Conservation (phyloP, 2,113 vertebrate species). For the Sterrhoptilus dennistouni region DNA sequence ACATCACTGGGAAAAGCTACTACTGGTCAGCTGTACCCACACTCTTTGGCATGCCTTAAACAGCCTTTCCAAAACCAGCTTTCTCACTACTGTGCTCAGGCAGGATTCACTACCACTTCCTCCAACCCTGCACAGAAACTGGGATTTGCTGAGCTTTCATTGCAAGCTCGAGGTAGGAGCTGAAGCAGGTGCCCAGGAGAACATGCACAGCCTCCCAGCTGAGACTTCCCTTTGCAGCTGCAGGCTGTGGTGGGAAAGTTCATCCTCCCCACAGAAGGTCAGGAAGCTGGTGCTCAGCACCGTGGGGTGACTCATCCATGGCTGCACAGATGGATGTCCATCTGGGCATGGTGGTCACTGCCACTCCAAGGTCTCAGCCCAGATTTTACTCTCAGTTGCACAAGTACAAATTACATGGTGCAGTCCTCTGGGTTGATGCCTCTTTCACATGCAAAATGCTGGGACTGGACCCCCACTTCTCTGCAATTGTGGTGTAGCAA, state of each 20-base stretch:
- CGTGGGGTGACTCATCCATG: fast-evolving
- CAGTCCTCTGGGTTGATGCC: not conserved
- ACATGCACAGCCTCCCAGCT: not conserved
- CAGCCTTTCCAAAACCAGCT: not conserved
- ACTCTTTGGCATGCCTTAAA: not conserved
- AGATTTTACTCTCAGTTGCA: not conserved
- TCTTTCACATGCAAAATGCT: not conserved
- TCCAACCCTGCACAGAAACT: not conserved
- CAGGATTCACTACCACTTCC: not conserved
- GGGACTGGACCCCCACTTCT: not conserved
- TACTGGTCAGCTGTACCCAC: not conserved
- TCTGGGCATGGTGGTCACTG: too few relatives aligned
- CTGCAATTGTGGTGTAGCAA: fast-evolving
- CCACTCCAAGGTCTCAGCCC: not conserved
- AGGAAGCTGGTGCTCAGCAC: not conserved
- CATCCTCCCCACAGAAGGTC: not conserved
- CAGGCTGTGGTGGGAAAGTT: not conserved
- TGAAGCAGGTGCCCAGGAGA: not conserved
- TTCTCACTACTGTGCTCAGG: fast-evolving
- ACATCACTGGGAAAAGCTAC: not conserved
- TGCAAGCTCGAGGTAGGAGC: not conserved
- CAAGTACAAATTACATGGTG: not conserved
- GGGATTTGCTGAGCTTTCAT: not conserved
- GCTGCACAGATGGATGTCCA: not conserved
- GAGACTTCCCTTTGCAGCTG: not conserved